Evolutionary conservation across 2,888 invertebrate species (phyloP).

Genomic region (Vesta saturnalis): DNA sequence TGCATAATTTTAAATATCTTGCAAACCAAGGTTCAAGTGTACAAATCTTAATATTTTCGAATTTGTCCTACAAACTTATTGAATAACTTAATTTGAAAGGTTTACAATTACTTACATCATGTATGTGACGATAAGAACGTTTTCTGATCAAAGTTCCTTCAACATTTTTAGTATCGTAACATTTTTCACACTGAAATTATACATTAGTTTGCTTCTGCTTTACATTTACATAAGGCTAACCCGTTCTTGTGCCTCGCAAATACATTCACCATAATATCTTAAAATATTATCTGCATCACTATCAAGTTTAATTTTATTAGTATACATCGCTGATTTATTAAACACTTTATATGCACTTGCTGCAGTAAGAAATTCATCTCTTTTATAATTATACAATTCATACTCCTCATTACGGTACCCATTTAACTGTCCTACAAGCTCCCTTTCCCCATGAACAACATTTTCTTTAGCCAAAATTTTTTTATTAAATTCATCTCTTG

Average conservation of each 20-base stretch:
- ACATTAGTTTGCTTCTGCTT: not conserved
- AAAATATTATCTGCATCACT: conserved; percentile 45
- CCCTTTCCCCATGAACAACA: conserved; percentile 41
- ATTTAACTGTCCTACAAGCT: conserved; percentile 47
- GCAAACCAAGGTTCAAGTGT: conserved; percentile 54
- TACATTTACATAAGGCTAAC: not conserved
- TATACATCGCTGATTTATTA: conserved; percentile 48
- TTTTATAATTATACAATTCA: conserved; percentile 49
- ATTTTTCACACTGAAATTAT: conserved; percentile 8
- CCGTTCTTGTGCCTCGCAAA: conserved; percentile 26
- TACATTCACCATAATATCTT: conserved; percentile 45
- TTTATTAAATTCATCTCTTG: conserved; percentile 48
- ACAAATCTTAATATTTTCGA: conserved; percentile 33
- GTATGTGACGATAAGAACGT: conserved; percentile 46
- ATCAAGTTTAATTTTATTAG: conserved; percentile 45
- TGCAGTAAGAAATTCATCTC: conserved; percentile 45
- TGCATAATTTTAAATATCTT: conserved; percentile 50
- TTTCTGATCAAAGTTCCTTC: conserved; percentile 42
- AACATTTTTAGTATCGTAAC: not conserved
- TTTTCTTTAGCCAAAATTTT: conserved; percentile 45
- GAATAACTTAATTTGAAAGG: not conserved
- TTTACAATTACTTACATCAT: conserved; percentile 36
- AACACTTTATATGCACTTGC: conserved; percentile 47
- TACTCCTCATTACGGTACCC: conserved; percentile 52
- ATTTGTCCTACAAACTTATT: conserved; percentile 33